These are phyloP conservation scores for Agrotis puta DNA, from an alignment of 2,888 invertebrate genomes.

Conservation along the genomic window DNA sequence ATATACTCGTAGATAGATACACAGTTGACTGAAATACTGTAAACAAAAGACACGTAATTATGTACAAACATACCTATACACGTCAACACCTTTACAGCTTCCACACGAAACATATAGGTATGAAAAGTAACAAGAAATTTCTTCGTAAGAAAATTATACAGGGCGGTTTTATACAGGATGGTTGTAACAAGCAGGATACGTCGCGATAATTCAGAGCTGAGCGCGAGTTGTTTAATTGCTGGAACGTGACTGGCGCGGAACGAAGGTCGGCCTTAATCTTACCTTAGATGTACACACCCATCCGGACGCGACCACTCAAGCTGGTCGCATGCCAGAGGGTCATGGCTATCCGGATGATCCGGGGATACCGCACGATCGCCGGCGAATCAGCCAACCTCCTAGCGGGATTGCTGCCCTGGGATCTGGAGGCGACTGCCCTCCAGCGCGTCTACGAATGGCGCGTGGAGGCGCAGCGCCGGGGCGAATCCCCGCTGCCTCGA, in stretches of 20 bases:
- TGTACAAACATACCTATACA: neutral
- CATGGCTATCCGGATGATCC: too few species aligned
- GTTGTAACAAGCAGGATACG: constrained; percentile 3
- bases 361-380: too few species aligned
- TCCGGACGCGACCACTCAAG: too few species aligned
- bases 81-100: neutral
- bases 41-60: constrained; percentile 8
- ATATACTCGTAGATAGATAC: too few species aligned
- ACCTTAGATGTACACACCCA: constrained; percentile 24
- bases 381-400: too few species aligned
- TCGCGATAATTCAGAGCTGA: constrained; percentile 58
- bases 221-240: constrained; percentile 68
- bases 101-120: neutral
- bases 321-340: too few species aligned
- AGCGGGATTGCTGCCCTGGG: too few species aligned
- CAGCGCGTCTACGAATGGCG: too few species aligned
- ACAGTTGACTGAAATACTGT: neutral
- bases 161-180: constrained; percentile 20
- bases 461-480: too few species aligned
- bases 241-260: constrained; percentile 67
- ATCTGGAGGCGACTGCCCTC: too few species aligned
- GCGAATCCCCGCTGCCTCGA: too few species aligned
- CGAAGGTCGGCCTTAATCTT: constrained; percentile 42
- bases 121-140: constrained; percentile 27
- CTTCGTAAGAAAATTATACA: constrained; percentile 21